Evolutionary conservation across 1,140 invertebrate species (phyloP).

Genomic region (Drosophila biarmipes): DNA sequence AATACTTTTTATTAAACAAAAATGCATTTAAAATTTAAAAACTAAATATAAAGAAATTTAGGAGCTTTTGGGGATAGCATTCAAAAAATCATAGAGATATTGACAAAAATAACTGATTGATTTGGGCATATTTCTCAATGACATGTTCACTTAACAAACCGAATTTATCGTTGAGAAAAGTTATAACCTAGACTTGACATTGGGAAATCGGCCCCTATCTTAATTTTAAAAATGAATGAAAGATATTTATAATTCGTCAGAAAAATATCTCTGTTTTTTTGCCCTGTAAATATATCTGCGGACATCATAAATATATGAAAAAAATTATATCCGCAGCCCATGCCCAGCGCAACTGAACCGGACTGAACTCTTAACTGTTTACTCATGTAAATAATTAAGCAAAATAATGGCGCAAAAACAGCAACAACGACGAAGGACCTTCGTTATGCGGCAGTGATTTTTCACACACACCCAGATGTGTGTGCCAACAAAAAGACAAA

Average conservation of each 20-base stretch:
- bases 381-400: constrained; percentile 81
- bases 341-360: constrained; percentile 18
- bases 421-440: constrained; percentile 52
- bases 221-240: neutral
- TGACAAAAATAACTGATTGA: too few species aligned
- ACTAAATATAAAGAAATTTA: too few species aligned
- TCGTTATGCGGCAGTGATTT: constrained; percentile 68
- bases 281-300: constrained; percentile 8
- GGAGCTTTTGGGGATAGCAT: too few species aligned
- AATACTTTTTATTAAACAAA: too few species aligned
- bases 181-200: too few species aligned
- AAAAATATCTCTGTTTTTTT: neutral
- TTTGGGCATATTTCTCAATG: too few species aligned
- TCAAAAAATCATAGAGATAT: too few species aligned
- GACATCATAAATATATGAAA: constrained; percentile 19
- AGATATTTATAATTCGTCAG: neutral
- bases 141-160: too few species aligned
- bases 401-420: constrained; percentile 67
- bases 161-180: too few species aligned
- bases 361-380: constrained; percentile 73
- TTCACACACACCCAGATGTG: constrained; percentile 47
- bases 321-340: constrained; percentile 31
- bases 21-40: neutral
- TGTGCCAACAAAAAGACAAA: constrained; percentile 70
- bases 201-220: too few species aligned